A percentile compares a stretch with the other conserved stretches of the same genome.
Conservation (phyloP, 2,797 vertebrate species). For the Eulemur coronatus region DNA sequence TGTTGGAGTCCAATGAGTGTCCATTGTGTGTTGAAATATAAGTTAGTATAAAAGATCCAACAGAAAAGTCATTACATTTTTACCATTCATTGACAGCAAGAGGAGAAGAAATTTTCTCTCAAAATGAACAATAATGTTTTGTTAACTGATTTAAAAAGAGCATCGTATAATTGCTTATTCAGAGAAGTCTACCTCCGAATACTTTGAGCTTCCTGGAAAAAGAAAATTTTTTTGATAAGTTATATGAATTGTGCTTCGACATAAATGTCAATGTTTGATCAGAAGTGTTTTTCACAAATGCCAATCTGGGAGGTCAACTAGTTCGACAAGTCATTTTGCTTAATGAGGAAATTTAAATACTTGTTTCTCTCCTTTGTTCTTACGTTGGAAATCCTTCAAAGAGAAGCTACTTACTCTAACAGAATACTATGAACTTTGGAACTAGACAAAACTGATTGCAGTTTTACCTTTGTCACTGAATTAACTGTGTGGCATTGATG, state of each 20-base stretch:
- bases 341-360: slow-evolving; percentile 45
- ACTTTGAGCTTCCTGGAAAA: slow-evolving; percentile 52
- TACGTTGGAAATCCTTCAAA: slow-evolving; percentile 49
- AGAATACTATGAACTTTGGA: slow-evolving; percentile 45
- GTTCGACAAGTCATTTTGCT: slow-evolving; percentile 49
- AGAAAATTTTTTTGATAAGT: slow-evolving; percentile 5
- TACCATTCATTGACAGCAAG: background rate
- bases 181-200: slow-evolving; percentile 9
- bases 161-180: slow-evolving; percentile 57
- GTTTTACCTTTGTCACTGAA: slow-evolving; percentile 25
- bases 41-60: slow-evolving; percentile 44
- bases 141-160: slow-evolving; percentile 39
- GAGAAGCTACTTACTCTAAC: slow-evolving; percentile 16
- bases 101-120: slow-evolving; percentile 46
- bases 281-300: slow-evolving; percentile 8
- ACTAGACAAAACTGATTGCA: background rate
- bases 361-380: slow-evolving; percentile 43
- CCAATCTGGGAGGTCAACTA: slow-evolving; percentile 16
- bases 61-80: slow-evolving; percentile 39
- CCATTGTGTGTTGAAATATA: slow-evolving; percentile 35
- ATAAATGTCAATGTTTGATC: slow-evolving; percentile 54
- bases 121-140: slow-evolving; percentile 41
- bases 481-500: background rate
- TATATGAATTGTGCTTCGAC: slow-evolving; percentile 31
- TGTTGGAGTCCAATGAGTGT: slow-evolving; percentile 33